These are phyloP conservation scores for Porites lutea DNA, from an alignment of 64 coral and sea anemone genomes.

Conservation along the genomic window DNA sequence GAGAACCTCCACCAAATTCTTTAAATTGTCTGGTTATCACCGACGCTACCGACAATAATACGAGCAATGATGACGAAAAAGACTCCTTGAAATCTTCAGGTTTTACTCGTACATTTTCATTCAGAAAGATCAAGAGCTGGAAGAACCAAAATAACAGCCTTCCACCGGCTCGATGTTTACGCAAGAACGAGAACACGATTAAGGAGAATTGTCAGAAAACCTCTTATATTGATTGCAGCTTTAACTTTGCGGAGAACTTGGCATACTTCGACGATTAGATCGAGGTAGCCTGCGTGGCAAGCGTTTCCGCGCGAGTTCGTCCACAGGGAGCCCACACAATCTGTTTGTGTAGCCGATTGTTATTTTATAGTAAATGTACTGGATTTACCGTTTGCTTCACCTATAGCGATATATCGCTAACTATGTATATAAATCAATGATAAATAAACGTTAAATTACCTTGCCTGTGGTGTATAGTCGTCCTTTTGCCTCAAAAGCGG, in stretches of 20 bases:
- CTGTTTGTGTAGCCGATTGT: no score
- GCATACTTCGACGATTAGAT: slow-evolving; percentile 1
- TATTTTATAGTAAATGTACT: no score
- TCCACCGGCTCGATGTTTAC: not conserved
- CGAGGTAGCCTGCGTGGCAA: no score
- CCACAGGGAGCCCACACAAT: no score
- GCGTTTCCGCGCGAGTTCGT: no score
- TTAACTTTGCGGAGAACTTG: slow-evolving; percentile 24
- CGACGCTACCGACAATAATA: not conserved
- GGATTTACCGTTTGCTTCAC: no score
- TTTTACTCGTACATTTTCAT: slow-evolving; percentile 18
- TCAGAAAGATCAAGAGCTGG: not conserved
- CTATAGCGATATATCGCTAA: no score
- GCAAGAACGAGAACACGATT: not conserved
- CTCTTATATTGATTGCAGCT: not conserved
- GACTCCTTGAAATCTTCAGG: slow-evolving; percentile 18
- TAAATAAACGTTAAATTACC: no score
- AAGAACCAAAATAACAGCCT: slow-evolving; percentile 19
- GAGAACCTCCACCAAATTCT: slow-evolving; percentile 33
- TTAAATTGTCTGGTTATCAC: not conserved
- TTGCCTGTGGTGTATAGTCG: no score
- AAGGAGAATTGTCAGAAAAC: not conserved
- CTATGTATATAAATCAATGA: no score
- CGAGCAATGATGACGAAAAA: not conserved
- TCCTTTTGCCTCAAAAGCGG: no score